Percentiles rank a stretch among this genome's conserved stretches.
These are phyloP conservation scores for Catamblyrhynchus diadema DNA, from an alignment of 2,797 vertebrate genomes.

Conservation along the genomic window DNA sequence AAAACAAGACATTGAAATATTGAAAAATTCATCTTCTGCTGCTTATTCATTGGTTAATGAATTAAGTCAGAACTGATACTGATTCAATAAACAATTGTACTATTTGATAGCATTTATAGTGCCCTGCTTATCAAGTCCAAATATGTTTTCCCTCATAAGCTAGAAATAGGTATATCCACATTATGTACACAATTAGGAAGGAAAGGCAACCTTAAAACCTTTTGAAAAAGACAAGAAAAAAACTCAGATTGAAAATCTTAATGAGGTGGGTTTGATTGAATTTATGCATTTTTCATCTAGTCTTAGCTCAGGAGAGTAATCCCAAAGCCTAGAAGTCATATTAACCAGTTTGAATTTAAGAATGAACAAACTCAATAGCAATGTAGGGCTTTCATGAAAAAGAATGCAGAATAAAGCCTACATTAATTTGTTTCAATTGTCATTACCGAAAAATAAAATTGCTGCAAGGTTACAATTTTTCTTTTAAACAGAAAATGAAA, in stretches of 20 bases:
- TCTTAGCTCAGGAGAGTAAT: not conserved
- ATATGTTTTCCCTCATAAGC: not conserved
- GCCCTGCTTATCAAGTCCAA: not conserved
- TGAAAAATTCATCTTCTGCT: not conserved
- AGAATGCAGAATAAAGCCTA: not conserved
- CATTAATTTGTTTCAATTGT: not conserved
- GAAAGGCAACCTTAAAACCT: not conserved
- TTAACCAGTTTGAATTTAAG: conserved; percentile 52
- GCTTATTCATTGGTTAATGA: not conserved
- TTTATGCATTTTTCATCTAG: not conserved
- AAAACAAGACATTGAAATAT: not conserved
- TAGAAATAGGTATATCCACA: not conserved
- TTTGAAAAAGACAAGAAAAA: not conserved
- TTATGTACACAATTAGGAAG: not conserved
- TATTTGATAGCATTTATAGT: not conserved
- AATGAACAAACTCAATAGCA: not conserved
- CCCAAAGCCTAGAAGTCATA: conserved; percentile 24
- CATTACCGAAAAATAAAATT: not conserved
- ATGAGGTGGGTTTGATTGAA: not conserved
- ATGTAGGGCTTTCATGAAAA: not conserved
- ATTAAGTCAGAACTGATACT: not conserved
- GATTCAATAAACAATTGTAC: not conserved
- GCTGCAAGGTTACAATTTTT: not conserved
- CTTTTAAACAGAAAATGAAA: not conserved
- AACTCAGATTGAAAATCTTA: not conserved